These are phyloP conservation scores for Siphonodentalium dalli DNA, from an alignment of 2,888 invertebrate genomes.

Conservation along the genomic window DNA sequence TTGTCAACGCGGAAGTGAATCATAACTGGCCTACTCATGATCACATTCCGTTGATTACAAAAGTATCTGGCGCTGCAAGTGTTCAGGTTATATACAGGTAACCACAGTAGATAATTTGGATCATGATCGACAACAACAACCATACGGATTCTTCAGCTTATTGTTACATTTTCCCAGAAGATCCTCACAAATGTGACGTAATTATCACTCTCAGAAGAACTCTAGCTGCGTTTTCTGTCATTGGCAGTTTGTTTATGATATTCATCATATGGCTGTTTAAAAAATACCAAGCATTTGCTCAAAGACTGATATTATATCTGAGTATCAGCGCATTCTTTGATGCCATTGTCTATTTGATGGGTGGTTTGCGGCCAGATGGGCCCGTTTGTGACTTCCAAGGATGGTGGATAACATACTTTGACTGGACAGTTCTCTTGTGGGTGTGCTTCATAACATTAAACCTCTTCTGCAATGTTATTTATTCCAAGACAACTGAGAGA, in stretches of 20 bases:
- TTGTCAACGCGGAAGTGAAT: no score
- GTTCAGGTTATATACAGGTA: no score
- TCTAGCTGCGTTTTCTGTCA: slow-evolving; percentile 41
- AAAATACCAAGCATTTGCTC: slow-evolving; percentile 54
- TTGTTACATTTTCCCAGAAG: no score
- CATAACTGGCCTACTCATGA: no score
- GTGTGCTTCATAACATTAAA: slow-evolving; percentile 56
- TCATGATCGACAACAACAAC: no score
- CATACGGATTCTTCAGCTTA: no score
- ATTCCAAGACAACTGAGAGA: slow-evolving; percentile 42
- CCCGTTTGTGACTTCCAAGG: slow-evolving; percentile 56
- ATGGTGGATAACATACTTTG: slow-evolving; percentile 54
- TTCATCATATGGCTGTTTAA: slow-evolving; percentile 56
- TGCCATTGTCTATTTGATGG: slow-evolving; percentile 55
- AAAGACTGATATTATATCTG: slow-evolving; percentile 57
- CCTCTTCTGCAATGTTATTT: slow-evolving; percentile 55
- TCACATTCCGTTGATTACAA: no score
- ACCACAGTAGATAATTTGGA: no score
- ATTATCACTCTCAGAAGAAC: slow-evolving; percentile 41
- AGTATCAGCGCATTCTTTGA: slow-evolving; percentile 51
- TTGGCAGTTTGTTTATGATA: slow-evolving; percentile 59
- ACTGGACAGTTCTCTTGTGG: slow-evolving; percentile 58
- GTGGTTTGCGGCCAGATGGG: slow-evolving; percentile 53
- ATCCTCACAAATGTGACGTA: no score
- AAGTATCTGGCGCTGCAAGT: no score